Base-by-base conservation (phyloP, 1,140 invertebrate species). In the Lasaia peninsularis region DNA sequence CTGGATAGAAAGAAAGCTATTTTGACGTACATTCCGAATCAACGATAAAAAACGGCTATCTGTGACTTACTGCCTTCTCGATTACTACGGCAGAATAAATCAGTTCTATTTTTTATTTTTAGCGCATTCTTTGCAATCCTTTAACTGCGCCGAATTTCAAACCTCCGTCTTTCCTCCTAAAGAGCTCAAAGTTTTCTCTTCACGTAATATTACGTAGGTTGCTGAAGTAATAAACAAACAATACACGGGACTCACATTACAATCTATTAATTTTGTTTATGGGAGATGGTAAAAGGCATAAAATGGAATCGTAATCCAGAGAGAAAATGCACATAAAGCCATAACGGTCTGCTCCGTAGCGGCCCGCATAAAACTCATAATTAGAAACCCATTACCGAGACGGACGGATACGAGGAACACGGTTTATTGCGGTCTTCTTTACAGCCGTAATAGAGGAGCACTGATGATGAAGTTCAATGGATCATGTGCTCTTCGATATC, bases 291-390 rank as follows among this genome's bases (percentile, higher is more conserved):
- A 10, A 44, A 44, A 44, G 40, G 40, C 9, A 44, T 44, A 44
- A 44, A 44, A 20, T 9, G 14, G 18, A 44, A 18, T 44, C 40
- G 40, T 44, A 44, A 44, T 44, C 40, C 40, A 20, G 16, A 20
- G 37, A 3, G 16, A 44, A 20, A 44, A 40, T 18, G 16, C 14
- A 44, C 37, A 44, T 44, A 44, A 40, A 44, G 10, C 37, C 37
- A 44, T 44, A 44, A 20, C 16, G 37, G 5, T 28, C 7, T 16
- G 34, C 14, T 37, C 34, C 1, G 35, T 40, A 16, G 16, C 35
- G 35, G 12, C 34, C 35, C 35, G 35, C 35, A 40, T 40, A 40
- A 40, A 40, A 40, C 37, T 40, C 37, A 40, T 40, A 40, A 40
- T 40, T 40, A 40, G 37, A 40, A 40, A 40, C 8, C 37, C 37